A percentile compares a stretch with the other conserved stretches of the same genome.
phyloP scores from a whole-genome alignment of 2,888 invertebrate species.

The Cheiracanthium punctorium region DNA sequence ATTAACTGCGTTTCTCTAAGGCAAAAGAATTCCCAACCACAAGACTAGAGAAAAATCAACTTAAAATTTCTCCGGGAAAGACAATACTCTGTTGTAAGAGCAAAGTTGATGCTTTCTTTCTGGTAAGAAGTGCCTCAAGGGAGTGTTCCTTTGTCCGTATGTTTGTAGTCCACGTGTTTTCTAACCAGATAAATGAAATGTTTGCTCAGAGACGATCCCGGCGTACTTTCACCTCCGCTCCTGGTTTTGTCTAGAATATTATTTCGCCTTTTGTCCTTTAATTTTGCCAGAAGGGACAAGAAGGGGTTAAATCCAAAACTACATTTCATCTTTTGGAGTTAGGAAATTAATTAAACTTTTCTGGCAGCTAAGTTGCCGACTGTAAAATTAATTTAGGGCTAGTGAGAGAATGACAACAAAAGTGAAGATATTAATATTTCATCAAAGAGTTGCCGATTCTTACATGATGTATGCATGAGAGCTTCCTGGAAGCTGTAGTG shows the following conservation, averaged over 20 bases:
- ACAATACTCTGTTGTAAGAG: neutral
- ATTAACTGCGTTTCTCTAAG: neutral
- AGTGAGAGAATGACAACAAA: too few relatives aligned
- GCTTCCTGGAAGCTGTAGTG: too few relatives aligned
- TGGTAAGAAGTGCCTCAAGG: constrained; percentile 37
- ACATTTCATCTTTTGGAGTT: too few relatives aligned
- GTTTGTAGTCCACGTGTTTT: constrained; percentile 25
- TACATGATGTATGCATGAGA: too few relatives aligned
- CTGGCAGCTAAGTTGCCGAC: too few relatives aligned
- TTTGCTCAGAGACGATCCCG: constrained; percentile 40
- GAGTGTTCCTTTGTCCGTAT: constrained; percentile 9
- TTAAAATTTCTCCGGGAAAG: neutral
- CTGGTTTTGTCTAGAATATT: constrained; percentile 16
- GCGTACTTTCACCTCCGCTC: neutral
- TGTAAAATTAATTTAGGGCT: too few relatives aligned
- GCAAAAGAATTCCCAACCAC: neutral
- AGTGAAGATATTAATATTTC: too few relatives aligned
- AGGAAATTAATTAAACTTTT: too few relatives aligned
- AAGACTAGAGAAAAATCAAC: neutral
- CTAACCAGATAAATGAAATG: constrained; percentile 57
- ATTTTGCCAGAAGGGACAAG: neutral
- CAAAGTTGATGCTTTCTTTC: neutral
- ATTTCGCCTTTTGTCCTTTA: constrained; percentile 16
- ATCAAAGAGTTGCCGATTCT: too few relatives aligned
- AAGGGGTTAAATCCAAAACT: constrained; percentile 31